Evolutionary conservation across 1,140 invertebrate species (phyloP), one percentile per base, ranked within the genome.

Genomic region (Drosophila oshimai): DNA sequence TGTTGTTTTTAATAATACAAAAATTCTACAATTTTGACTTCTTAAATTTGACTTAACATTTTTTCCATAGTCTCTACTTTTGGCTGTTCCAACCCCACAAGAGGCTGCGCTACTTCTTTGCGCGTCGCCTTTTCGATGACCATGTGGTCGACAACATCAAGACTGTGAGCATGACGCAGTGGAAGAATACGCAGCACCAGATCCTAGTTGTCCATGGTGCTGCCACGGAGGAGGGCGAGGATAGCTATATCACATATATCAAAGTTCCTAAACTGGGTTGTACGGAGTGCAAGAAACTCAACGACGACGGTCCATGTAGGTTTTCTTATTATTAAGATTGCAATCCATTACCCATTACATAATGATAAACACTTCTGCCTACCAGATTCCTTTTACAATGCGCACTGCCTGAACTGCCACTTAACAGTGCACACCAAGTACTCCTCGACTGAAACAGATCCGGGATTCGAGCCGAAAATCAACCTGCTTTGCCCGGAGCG

Each of bases 91-190:
- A 90, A 53, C 90, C 90, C 2, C 77, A 88, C 49, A 88, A 91
- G 47, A 81, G 81, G 17, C 44, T 91, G 18, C 61, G 72, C 26
- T 72, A 68, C 22, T 91, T 70, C 47, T 91, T 79, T 39, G 79
- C 87, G 50, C 92, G 93, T 13, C 92, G 93, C 17, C 72, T 93
- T 26, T 93, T 93, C 58, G 93, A 93, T 41, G 93, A 93, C 67
- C 93, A 93, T 69, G 91, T 90, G 55, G 93, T 93, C 10, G 93
- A 93, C 65, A 93, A 92, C 73, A 91, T 93, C 6, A 92, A 93
- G 36, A 90, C 91, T 10, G 93, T 93, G 26, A 93, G 92, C 12
- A 93, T 93, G 91, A 92, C 93, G 2, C 93, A 93, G 50, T 93
- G 93, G 93, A 93, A 92, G 45, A 87, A 88, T 55, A 91, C 92